Evolutionary conservation across 2,797 vertebrate species (phyloP).

Genomic region (Cirrhinus molitorella): DNA sequence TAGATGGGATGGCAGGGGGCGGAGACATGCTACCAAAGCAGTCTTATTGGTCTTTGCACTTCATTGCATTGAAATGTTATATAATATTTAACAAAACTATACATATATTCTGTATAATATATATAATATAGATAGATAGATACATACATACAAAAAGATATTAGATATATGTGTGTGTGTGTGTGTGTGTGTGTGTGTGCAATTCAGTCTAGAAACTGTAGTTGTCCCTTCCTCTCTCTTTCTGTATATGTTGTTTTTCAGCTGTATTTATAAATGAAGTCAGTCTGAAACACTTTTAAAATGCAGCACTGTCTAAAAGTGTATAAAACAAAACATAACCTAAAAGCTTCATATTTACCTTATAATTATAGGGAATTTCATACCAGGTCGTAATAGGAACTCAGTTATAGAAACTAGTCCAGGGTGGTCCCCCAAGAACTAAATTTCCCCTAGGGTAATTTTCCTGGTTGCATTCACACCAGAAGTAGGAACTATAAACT

Average conservation of each 20-base stretch:
- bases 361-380: conserved; percentile 1
- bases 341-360: not conserved
- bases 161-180: too few species aligned
- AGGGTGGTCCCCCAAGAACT: not conserved
- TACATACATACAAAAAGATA: too few species aligned
- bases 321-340: not conserved
- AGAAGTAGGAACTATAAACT: not conserved
- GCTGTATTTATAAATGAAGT: not conserved
- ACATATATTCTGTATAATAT: too few species aligned
- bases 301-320: not conserved
- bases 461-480: not conserved
- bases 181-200: not conserved
- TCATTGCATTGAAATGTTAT: too few species aligned
- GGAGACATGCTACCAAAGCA: not conserved
- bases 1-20: not conserved
- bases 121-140: not conserved
- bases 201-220: not conserved
- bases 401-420: not conserved
- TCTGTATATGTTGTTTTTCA: conserved; percentile 1
- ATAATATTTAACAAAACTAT: too few species aligned
- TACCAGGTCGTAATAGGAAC: not conserved
- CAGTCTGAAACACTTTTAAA: not conserved
- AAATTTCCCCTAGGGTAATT: not conserved
- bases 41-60: too few species aligned
- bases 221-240: not conserved